Percentiles rank a stretch among this genome's conserved stretches.
phyloP scores from a whole-genome alignment of 2,888 invertebrate genomes.

The Epinotia nisella region DNA sequence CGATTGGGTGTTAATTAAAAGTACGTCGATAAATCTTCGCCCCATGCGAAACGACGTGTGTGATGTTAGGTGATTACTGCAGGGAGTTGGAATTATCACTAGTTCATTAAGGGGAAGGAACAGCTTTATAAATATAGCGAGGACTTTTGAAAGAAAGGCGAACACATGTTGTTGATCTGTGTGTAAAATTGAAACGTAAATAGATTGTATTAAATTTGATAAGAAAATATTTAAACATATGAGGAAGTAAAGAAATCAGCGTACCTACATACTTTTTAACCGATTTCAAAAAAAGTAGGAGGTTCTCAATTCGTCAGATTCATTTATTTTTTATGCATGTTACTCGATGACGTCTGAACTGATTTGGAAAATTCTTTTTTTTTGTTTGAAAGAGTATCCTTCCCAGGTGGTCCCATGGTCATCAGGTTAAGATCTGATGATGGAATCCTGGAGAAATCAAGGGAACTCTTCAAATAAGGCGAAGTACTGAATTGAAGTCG shows the following conservation, averaged over 20 bases:
- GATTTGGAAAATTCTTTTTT: too few relatives aligned
- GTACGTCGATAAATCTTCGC: constrained; percentile 73
- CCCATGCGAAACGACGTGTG: constrained; percentile 74
- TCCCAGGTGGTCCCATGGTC: too few relatives aligned
- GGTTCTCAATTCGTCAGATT: too few relatives aligned
- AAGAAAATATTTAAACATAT: background rate
- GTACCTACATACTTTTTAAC: background rate
- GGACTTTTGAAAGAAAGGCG: constrained; percentile 9
- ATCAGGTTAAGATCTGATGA: too few relatives aligned
- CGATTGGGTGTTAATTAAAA: constrained; percentile 76
- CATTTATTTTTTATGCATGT: too few relatives aligned
- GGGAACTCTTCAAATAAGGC: too few relatives aligned
- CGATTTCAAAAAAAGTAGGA: too few relatives aligned
- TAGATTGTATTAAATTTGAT: background rate
- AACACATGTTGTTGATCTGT: constrained; percentile 18
- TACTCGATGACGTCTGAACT: too few relatives aligned
- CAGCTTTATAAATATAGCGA: constrained; percentile 26
- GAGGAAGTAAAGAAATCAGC: background rate
- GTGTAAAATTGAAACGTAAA: constrained; percentile 1
- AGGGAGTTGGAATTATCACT: constrained; percentile 58
- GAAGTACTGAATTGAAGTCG: too few relatives aligned
- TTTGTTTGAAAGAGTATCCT: too few relatives aligned
- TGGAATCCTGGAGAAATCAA: too few relatives aligned
- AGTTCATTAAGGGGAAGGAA: constrained; percentile 39
- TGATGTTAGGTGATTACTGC: constrained; percentile 54